Percentiles rank a stretch among this genome's conserved stretches.
Evolutionary conservation across 2,797 vertebrate genomes (phyloP).

Genomic region (Spondyliosoma cantharus): DNA sequence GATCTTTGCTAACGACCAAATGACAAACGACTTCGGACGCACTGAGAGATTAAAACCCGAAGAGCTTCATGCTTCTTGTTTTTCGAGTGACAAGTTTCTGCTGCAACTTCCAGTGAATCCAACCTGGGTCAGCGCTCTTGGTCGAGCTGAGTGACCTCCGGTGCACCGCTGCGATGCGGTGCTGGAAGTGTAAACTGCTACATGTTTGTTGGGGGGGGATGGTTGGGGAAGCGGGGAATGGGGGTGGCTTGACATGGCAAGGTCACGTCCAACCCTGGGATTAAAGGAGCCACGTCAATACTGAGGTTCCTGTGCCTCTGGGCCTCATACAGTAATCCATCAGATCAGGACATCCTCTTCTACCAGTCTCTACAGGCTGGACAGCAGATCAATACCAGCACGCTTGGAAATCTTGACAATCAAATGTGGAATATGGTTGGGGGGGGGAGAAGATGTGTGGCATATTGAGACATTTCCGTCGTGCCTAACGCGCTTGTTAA

Average conservation of each 20-base stretch:
- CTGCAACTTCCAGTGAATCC: conserved; percentile 35
- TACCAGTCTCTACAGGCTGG: conserved; percentile 77
- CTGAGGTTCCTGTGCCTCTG: conserved; percentile 82
- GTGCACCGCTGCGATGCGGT: conserved; percentile 41
- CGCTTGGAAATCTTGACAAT: conserved; percentile 77
- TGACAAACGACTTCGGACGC: neutral
- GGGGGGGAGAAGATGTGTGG: conserved; percentile 35
- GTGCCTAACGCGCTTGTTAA: conserved; percentile 39
- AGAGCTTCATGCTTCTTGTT: conserved; percentile 16
- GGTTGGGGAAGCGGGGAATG: conserved; percentile 8
- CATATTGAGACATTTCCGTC: conserved; percentile 59
- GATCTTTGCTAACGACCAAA: conserved; percentile 7
- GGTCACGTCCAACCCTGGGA: conserved; percentile 85
- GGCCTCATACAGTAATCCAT: conserved; percentile 86
- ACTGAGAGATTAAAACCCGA: neutral
- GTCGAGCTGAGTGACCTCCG: conserved; percentile 53
- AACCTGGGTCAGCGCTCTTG: conserved; percentile 39
- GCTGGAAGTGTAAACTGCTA: conserved; percentile 60
- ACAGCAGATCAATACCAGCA: conserved; percentile 80
- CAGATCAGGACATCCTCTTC: conserved; percentile 86
- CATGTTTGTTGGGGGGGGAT: conserved; percentile 36
- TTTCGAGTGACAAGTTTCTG: conserved; percentile 49
- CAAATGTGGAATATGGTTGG: conserved; percentile 68
- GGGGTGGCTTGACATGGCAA: conserved; percentile 77
- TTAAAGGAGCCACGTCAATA: conserved; percentile 84